Evolutionary conservation across 1,140 invertebrate genomes (phyloP), one percentile per base, ranked within the genome.

Genomic region (Cyrtorhinus lividipennis): DNA sequence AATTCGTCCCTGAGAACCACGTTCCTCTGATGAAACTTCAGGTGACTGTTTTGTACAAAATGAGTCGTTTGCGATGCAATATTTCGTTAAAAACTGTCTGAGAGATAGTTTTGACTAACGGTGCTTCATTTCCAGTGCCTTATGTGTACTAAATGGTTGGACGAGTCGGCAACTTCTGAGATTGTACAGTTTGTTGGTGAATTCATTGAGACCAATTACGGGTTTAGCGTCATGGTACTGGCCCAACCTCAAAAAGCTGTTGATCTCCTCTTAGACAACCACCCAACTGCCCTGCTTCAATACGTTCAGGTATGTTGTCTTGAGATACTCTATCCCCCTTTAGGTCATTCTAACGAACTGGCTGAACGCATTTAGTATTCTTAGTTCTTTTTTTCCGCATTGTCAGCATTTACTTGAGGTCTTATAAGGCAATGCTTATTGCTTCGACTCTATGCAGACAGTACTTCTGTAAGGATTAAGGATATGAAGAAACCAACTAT

Each of bases 201-300:
- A 22, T 65, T 68, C 30, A 56, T 71, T 3, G 67, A 66, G 22
- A 44, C 48, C 30, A 18, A 48, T 38, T 64, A 67, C 8, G 67
- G 68, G 45, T 65, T 69, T 2, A 70, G 66, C 63, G 64, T 71
- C 1, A 63, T 69, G 56, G 64, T 71, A 26, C 66, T 70, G 2
- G 62, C 67, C 24, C 67, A 69, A 44, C 67, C 67, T 15, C 10
- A 20, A 25, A 61, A 63, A 60, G 65, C 64, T 56, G 62, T 74
- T 0, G 56, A 67, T 25, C 64, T 78, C 45, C 61, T 82, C 5
- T 70, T 79, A 27, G 74, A 80, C 1, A 71, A 75, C 15, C 81
- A 79, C 67, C 79, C 80, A 1, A 78, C 79, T 62, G 78, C 77
- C 66, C 64, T 80, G n/a, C 64, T 80, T 22, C 75, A 78, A 26